Percentiles rank a stretch among this genome's conserved stretches.
Evolutionary conservation across 2,113 vertebrate genomes (phyloP).

Genomic region (Donacobius atricapilla): DNA sequence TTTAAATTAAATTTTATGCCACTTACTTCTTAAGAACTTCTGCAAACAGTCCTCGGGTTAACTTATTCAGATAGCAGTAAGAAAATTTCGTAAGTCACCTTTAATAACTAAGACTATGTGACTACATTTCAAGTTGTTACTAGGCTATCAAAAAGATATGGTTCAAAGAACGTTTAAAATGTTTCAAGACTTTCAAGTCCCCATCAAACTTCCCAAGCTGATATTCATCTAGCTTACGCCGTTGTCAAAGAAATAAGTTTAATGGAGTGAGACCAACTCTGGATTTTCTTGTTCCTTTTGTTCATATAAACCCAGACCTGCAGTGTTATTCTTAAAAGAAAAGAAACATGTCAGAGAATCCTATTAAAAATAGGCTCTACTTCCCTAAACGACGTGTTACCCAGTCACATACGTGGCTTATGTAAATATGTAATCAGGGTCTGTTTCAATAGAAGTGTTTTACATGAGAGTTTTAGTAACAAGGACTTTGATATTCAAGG

Average conservation of each 20-base stretch:
- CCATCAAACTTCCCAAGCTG: background rate
- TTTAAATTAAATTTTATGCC: background rate
- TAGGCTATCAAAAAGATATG: constrained; percentile 16
- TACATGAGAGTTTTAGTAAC: background rate
- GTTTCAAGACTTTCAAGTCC: constrained; percentile 29
- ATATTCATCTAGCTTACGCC: constrained; percentile 18
- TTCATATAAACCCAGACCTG: background rate
- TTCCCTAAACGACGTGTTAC: background rate
- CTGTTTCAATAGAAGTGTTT: background rate
- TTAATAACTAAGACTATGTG: background rate
- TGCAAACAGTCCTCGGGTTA: background rate
- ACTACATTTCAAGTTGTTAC: constrained; percentile 28
- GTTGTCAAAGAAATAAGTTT: constrained; percentile 49
- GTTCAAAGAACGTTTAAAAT: background rate
- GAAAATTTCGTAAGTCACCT: background rate
- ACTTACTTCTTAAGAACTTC: background rate
- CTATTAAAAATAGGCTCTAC: constrained; percentile 6
- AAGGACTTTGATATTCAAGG: constrained; percentile 19
- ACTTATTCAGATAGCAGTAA: background rate
- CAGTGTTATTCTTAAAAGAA: background rate
- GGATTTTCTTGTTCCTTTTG: background rate
- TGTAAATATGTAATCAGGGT: constrained; percentile 32
- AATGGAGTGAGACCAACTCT: constrained; percentile 8
- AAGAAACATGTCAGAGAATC: background rate
- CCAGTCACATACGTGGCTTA: background rate